Percentiles rank a stretch among this genome's conserved stretches.
These are phyloP conservation scores for Bombus pyrosoma DNA, from an alignment of 1,140 invertebrate species.

Conservation along the genomic window DNA sequence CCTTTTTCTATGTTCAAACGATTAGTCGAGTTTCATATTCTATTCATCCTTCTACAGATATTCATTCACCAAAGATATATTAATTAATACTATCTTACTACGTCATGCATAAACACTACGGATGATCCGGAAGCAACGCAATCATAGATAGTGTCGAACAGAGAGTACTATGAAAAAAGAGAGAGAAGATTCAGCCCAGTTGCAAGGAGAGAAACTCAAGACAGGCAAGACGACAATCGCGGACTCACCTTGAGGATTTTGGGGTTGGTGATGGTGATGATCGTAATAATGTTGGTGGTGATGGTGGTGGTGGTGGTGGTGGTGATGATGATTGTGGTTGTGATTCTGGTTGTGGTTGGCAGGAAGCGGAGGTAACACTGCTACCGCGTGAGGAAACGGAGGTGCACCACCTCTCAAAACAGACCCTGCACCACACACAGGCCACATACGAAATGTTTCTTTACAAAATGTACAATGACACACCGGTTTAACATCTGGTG, in stretches of 20 bases:
- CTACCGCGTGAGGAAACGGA: slow-evolving; percentile 86
- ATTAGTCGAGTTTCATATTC: neutral
- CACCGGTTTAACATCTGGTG: neutral
- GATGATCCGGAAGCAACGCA: slow-evolving; percentile 26
- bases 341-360: slow-evolving; percentile 75
- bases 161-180: neutral
- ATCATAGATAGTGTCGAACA: neutral
- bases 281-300: slow-evolving; percentile 76
- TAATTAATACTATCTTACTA: neutral
- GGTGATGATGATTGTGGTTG: slow-evolving; percentile 75
- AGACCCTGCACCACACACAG: slow-evolving; percentile 80
- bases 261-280: slow-evolving; percentile 81
- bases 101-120: neutral
- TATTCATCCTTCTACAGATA: neutral
- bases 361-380: slow-evolving; percentile 86
- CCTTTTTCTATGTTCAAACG: neutral
- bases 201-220: slow-evolving; percentile 23
- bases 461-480: slow-evolving; percentile 56
- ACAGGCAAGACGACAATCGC: slow-evolving; percentile 55
- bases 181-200: slow-evolving; percentile 7
- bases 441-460: slow-evolving; percentile 67
- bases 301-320: slow-evolving; percentile 73
- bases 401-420: slow-evolving; percentile 78
- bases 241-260: slow-evolving; percentile 83
- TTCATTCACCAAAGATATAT: neutral